A percentile compares a stretch with the other conserved stretches of the same genome.
These are phyloP conservation scores for Glossosoma conforme DNA, from an alignment of 1,140 invertebrate species.

Conservation along the genomic window DNA sequence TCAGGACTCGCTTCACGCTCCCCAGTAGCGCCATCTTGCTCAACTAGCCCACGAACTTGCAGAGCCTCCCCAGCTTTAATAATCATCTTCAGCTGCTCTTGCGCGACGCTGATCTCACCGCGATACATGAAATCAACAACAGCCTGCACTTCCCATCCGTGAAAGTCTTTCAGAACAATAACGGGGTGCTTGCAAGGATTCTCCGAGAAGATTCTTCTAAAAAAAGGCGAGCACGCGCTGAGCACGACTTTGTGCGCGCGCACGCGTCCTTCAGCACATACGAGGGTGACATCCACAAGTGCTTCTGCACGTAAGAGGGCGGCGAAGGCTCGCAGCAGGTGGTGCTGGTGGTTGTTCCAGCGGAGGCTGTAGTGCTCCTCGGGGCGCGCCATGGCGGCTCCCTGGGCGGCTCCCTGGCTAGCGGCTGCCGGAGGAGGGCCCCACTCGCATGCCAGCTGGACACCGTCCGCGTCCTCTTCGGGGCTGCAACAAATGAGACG, in stretches of 20 bases:
- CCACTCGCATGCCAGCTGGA: constrained; percentile 10
- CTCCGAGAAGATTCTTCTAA: constrained; percentile 81
- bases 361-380: constrained; percentile 82
- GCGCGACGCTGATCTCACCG: constrained; percentile 80
- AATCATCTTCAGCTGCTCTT: constrained; percentile 73
- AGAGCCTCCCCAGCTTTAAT: constrained; percentile 82
- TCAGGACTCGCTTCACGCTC: constrained; percentile 49
- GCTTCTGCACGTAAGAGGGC: constrained; percentile 76
- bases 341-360: constrained; percentile 88
- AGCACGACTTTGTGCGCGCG: constrained; percentile 86
- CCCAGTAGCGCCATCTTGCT: constrained; percentile 50
- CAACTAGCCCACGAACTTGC: constrained; percentile 72
- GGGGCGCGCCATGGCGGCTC: constrained; percentile 35
- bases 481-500: constrained; percentile 7
- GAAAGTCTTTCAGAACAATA: constrained; percentile 84
- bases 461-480: constrained; percentile 1
- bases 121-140: constrained; percentile 91
- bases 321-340: constrained; percentile 81
- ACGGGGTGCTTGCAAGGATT: constrained; percentile 92
- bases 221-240: constrained; percentile 86
- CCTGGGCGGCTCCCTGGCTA: constrained; percentile 41
- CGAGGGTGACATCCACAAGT: constrained; percentile 83
- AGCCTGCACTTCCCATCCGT: constrained; percentile 78
- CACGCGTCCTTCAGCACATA: constrained; percentile 76
- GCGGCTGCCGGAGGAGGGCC: constrained; percentile 30